These are phyloP conservation scores for Blastomussa wellsi DNA, from an alignment of 92 coral and sea anemone species.

Conservation along the genomic window DNA sequence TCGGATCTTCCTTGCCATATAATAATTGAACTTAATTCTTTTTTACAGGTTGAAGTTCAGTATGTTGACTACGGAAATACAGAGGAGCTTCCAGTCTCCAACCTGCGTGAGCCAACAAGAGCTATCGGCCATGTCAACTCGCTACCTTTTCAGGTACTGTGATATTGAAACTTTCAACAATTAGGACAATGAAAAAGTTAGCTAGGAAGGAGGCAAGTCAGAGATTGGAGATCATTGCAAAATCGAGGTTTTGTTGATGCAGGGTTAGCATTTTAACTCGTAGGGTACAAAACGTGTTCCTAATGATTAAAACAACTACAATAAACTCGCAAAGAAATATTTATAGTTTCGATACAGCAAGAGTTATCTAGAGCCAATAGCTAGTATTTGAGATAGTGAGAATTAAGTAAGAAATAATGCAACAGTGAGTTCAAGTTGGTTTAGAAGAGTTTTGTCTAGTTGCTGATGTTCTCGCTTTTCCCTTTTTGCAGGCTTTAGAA, in stretches of 20 bases:
- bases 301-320: background rate
- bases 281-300: background rate
- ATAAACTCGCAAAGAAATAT: background rate
- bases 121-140: slow-evolving; percentile 82
- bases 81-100: slow-evolving; percentile 66
- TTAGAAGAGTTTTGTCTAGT: background rate
- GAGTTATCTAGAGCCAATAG: too few relatives aligned
- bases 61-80: slow-evolving; percentile 90
- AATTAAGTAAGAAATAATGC: too few relatives aligned
- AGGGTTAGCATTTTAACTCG: background rate
- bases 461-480: background rate
- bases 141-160: slow-evolving; percentile 88
- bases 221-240: too few relatives aligned
- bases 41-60: slow-evolving; percentile 71
- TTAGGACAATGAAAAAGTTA: background rate
- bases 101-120: slow-evolving; percentile 83
- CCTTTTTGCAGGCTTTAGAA: slow-evolving; percentile 59
- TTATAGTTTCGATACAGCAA: too few relatives aligned
- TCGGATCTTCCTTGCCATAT: too few relatives aligned
- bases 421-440: background rate
- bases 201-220: too few relatives aligned
- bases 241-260: too few relatives aligned
- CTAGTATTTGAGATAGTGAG: too few relatives aligned
- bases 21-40: background rate
- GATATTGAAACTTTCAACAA: background rate